Evolutionary conservation across 2,888 invertebrate species (phyloP), one percentile per base, ranked within the genome.

Genomic region (Clostera curtula): DNA sequence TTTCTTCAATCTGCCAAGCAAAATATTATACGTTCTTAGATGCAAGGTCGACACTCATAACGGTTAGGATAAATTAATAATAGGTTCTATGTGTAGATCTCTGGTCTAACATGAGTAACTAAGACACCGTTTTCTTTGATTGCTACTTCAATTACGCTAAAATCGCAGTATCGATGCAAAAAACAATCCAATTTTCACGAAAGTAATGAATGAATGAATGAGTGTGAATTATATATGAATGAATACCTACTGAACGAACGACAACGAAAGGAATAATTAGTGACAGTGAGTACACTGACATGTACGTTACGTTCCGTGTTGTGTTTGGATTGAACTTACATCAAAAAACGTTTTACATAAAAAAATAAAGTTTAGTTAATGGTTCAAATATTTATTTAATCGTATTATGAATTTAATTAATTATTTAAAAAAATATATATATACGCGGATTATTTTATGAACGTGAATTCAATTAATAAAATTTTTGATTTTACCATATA

Each of bases 151-250:
- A 50, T 45, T 49, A 48, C 25, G 33, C 37, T 48, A 37, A 41
- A 48, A 29, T 50, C 35, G 38, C 38, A 40, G 31, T 44, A 41
- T 40, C 51, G 47, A 60, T 63, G 72, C 64, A 69, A 73, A 18
- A 74, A 75, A 75, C 73, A 75, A 72, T 58, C 56, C 65, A 66
- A 62, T 64, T 63, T 52, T 56, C 61, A 61, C 46, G 53, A 70
- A 65, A 63, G 58, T 59, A 63, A 55, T 45, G 61, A 63, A 45
- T 39, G 51, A 48, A 31, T 30, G 34, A 42, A 30, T 24, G 24
- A 27, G 30, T 43, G 33, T 33, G 40, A 47, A 36, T 34, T 41
- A 45, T 27, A 19, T 22, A 28, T 14, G 3, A n/a, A 14, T 9
- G 16, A 25, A 27, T 21, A 19, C 7, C 9, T 20, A 26, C 29